A percentile compares a stretch with the other conserved stretches of the same genome.
Conservation (phyloP, 2,113 vertebrate species). For the zebrafish (Danio rerio) region GRCz12tu NC_133188.1:35351501-35352000, state of each 20-base stretch:
- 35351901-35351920: conserved; percentile 63
- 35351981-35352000: background rate
- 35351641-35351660: conserved; percentile 43
- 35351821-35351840: conserved; percentile 61
- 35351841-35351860: conserved; percentile 54
- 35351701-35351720: conserved; percentile 23
- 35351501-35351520: conserved; percentile 25
- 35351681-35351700: conserved; percentile 36
- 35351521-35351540: conserved; percentile 15
- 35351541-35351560: conserved; percentile 28
- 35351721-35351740: background rate
- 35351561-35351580: conserved; percentile 1
- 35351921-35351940: conserved; percentile 58
- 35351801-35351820: conserved; percentile 65
- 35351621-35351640: conserved; percentile 43
- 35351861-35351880: conserved; percentile 63
- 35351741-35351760: conserved; percentile 49
- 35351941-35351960: conserved; percentile 55
- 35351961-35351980: conserved; percentile 43
- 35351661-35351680: conserved; percentile 16
- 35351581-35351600: conserved; percentile 14
- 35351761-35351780: conserved; percentile 55
- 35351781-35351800: conserved; percentile 50
- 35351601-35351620: conserved; percentile 20
- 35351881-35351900: conserved; percentile 65